phyloP scores from a whole-genome alignment of 2,113 vertebrate species.

The Laticauda laticaudata region DNA sequence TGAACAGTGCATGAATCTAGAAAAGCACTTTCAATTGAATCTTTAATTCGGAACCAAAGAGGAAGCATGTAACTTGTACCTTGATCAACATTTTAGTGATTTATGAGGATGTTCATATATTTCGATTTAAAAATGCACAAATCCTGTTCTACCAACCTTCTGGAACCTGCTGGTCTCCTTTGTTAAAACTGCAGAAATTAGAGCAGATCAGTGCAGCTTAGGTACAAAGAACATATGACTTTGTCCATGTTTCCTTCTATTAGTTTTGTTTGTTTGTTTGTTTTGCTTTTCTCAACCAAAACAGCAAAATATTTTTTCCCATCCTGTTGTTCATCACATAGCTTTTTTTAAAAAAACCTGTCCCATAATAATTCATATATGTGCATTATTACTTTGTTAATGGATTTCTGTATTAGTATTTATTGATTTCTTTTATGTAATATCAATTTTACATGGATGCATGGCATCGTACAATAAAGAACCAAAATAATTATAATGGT shows the following conservation, averaged over 20 bases:
- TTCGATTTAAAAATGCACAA: not conserved
- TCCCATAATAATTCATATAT: not conserved
- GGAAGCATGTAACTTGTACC: not conserved
- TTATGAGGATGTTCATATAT: not conserved
- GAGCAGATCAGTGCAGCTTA: not conserved
- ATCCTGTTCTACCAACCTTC: not conserved
- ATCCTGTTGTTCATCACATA: not conserved
- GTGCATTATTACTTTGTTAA: not conserved
- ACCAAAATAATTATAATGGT: not conserved
- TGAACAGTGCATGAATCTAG: not conserved
- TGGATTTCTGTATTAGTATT: not conserved
- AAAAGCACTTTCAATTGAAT: not conserved
- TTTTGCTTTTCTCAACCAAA: not conserved
- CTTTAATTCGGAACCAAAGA: not conserved
- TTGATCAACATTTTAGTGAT: not conserved
- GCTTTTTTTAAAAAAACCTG: not conserved
- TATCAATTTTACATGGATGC: not conserved
- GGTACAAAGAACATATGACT: not conserved
- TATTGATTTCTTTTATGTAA: not conserved
- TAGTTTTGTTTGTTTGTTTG: not conserved
- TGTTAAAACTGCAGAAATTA: not conserved
- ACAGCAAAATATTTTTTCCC: not conserved
- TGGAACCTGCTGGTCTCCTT: not conserved
- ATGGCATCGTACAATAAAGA: not conserved
- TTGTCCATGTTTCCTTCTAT: not conserved